Percentiles rank a stretch among this genome's conserved stretches.
Evolutionary conservation across 2,888 invertebrate genomes (phyloP).

Genomic region (Muscina levida): DNA sequence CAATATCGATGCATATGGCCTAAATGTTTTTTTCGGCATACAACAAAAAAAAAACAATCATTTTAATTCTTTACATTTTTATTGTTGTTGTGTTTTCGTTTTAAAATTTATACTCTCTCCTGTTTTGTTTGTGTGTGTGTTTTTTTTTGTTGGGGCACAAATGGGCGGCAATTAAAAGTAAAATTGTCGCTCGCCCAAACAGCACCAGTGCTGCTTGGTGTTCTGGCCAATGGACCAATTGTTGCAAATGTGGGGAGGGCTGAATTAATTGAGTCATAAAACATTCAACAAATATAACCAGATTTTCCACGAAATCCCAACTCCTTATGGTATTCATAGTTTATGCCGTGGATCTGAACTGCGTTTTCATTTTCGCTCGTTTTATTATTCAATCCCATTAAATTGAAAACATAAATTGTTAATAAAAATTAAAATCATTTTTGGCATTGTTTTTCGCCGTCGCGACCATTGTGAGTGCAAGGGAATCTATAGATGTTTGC

Average conservation of each 20-base stretch:
- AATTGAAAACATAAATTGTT: slow-evolving; percentile 38
- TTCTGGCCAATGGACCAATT: not conserved
- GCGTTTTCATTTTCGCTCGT: slow-evolving; percentile 2
- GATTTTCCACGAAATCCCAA: slow-evolving; percentile 64
- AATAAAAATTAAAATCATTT: slow-evolving; percentile 35
- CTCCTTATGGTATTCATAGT: slow-evolving; percentile 48
- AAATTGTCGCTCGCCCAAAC: slow-evolving; percentile 53
- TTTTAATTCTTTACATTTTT: slow-evolving; percentile 39
- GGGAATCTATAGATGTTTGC: too few species aligned
- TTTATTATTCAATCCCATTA: slow-evolving; percentile 1
- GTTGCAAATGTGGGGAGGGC: slow-evolving; percentile 2
- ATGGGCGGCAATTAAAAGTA: slow-evolving; percentile 62
- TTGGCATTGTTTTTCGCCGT: not conserved
- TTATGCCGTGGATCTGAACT: not conserved
- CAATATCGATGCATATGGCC: slow-evolving; percentile 24
- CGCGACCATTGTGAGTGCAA: not conserved
- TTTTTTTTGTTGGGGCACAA: slow-evolving; percentile 37
- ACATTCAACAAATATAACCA: slow-evolving; percentile 65
- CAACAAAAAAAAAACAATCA: slow-evolving; percentile 40
- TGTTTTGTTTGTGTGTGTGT: slow-evolving; percentile 1
- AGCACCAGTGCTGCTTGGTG: too few species aligned
- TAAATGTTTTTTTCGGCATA: slow-evolving; percentile 50
- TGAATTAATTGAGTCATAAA: slow-evolving; percentile 65
- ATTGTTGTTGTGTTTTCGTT: slow-evolving; percentile 36
- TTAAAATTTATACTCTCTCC: slow-evolving; percentile 59